Conservation (phyloP, 2,113 vertebrate species). For the Mobula hypostoma region DNA sequence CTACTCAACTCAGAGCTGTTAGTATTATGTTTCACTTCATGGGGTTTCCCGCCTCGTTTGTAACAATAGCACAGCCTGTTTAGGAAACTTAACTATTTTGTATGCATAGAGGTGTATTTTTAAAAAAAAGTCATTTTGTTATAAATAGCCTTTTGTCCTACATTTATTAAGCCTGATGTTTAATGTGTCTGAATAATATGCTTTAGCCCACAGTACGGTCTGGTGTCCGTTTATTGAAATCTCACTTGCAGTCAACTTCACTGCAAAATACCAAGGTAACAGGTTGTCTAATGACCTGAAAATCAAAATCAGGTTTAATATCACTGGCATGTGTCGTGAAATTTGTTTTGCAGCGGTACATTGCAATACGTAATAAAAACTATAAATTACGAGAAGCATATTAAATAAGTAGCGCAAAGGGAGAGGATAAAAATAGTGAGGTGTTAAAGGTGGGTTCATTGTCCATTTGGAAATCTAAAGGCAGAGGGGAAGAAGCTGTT, state of each 20-base stretch:
- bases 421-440: too few species aligned
- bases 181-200: not conserved
- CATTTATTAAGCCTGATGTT: not conserved
- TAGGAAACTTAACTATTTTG: constrained; percentile 23
- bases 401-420: too few species aligned
- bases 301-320: too few species aligned
- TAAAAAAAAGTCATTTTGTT: constrained; percentile 24
- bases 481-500: too few species aligned
- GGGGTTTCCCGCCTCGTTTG: not conserved
- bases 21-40: not conserved
- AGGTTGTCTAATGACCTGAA: not conserved
- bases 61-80: not conserved
- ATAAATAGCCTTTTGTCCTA: constrained; percentile 16
- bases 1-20: not conserved
- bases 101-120: constrained; percentile 34
- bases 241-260: not conserved
- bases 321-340: too few species aligned
- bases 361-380: too few species aligned
- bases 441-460: too few species aligned
- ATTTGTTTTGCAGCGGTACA: too few species aligned
- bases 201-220: not conserved
- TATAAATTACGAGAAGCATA: too few species aligned
- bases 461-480: too few species aligned
- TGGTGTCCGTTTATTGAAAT: not conserved
- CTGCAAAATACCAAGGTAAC: not conserved